Evolutionary conservation across 1,140 invertebrate species (phyloP).

Genomic region (Teleopsis dalmanni): DNA sequence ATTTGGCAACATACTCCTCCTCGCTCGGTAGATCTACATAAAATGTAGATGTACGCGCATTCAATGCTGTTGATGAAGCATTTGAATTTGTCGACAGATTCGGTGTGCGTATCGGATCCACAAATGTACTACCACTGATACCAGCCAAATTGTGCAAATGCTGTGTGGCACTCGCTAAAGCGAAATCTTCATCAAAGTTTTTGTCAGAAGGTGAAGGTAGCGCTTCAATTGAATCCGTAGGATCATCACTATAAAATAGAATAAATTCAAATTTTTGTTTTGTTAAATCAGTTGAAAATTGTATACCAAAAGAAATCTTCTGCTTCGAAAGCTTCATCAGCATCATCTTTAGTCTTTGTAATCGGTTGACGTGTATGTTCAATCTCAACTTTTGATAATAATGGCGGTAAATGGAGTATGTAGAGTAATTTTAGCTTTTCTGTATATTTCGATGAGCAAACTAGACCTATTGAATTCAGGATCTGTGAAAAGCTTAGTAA

Average conservation of each 20-base stretch:
- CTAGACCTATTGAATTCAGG: slow-evolving; percentile 63
- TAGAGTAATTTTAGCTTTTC: slow-evolving; percentile 76
- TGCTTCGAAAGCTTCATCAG: slow-evolving; percentile 82
- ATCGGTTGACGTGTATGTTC: slow-evolving; percentile 42
- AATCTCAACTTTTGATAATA: slow-evolving; percentile 64
- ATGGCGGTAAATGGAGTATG: slow-evolving; percentile 79
- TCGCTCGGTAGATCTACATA: slow-evolving; percentile 31
- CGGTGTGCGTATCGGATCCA: no score
- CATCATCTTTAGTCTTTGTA: slow-evolving; percentile 51
- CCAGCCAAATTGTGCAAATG: slow-evolving; percentile 35
- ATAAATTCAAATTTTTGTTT: no score
- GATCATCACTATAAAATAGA: slow-evolving; percentile 27
- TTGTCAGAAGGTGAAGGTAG: slow-evolving; percentile 39
- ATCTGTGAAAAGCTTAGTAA: slow-evolving; percentile 77
- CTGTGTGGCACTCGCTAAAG: slow-evolving; percentile 30
- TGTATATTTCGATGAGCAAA: slow-evolving; percentile 65
- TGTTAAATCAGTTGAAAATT: no score
- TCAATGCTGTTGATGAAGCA: slow-evolving; percentile 23
- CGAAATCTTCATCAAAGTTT: slow-evolving; percentile 38
- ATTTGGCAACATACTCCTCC: slow-evolving; percentile 1
- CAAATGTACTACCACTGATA: no score
- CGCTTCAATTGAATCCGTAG: slow-evolving; percentile 42
- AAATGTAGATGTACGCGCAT: slow-evolving; percentile 27
- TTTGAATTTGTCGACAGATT: slow-evolving; percentile 30
- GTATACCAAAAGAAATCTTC: slow-evolving; percentile 73